A percentile compares a stretch with the other conserved stretches of the same genome.
Evolutionary conservation across 2,113 vertebrate genomes (phyloP).

Genomic region (Oryzias melastigma): DNA sequence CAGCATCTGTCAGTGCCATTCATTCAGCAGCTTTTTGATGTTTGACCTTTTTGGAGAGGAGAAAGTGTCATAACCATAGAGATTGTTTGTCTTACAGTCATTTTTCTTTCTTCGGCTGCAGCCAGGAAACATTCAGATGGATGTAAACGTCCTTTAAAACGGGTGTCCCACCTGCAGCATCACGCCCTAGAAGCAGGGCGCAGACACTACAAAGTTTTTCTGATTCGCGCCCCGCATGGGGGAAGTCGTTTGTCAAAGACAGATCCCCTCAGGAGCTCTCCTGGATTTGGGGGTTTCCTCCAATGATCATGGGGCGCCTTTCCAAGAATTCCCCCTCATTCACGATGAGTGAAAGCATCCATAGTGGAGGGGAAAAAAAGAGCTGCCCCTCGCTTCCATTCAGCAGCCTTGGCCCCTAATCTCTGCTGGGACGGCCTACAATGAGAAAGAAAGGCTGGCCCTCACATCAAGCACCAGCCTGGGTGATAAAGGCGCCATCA

Average conservation of each 20-base stretch:
- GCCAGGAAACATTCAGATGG: background rate
- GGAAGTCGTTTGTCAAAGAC: constrained; percentile 66
- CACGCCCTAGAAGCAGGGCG: constrained; percentile 20
- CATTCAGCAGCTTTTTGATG: constrained; percentile 58
- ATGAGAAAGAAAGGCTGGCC: constrained; percentile 48
- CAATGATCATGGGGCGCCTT: constrained; percentile 50
- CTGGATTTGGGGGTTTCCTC: constrained; percentile 69
- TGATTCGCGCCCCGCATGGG: constrained; percentile 40
- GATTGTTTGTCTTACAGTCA: constrained; percentile 29
- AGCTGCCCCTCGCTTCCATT: constrained; percentile 60
- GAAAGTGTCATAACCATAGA: constrained; percentile 34
- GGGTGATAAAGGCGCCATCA: constrained; percentile 35
- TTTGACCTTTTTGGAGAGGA: constrained; percentile 51
- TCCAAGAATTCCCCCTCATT: constrained; percentile 74
- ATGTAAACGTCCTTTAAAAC: constrained; percentile 12
- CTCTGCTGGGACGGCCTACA: constrained; percentile 57
- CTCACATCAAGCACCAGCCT: constrained; percentile 52
- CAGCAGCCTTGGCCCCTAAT: constrained; percentile 62
- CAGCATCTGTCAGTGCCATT: constrained; percentile 69
- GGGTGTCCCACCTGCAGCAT: constrained; percentile 29
- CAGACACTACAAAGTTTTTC: constrained; percentile 35
- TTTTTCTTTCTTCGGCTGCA: constrained; percentile 6
- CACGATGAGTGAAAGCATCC: constrained; percentile 66
- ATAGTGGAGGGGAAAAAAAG: constrained; percentile 17
- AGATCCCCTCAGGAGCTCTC: constrained; percentile 59